Conservation (phyloP, 1,140 invertebrate genomes). For the Himalopsyche phryganea region DNA sequence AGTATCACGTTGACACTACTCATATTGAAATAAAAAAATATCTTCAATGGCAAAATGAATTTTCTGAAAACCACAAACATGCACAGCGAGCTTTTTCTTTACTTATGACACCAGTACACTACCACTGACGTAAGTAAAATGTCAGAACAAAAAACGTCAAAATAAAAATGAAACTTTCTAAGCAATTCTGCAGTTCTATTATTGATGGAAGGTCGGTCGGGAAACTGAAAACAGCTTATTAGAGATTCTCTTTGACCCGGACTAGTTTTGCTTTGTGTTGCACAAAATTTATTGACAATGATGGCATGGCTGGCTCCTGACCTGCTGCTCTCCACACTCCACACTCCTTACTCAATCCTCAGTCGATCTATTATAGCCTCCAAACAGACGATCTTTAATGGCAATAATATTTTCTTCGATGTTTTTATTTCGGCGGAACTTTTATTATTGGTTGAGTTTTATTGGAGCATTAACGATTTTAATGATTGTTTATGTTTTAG, state of each 20-base stretch:
- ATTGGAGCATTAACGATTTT: not conserved
- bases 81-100: no score
- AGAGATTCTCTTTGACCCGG: conserved; percentile 14
- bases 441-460: not conserved
- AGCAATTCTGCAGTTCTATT: conserved; percentile 15
- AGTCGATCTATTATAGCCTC: not conserved
- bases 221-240: conserved; percentile 3
- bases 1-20: no score
- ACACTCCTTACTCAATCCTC: not conserved
- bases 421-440: not conserved
- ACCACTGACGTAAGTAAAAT: no score
- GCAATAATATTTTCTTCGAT: no score
- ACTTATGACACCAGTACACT: no score
- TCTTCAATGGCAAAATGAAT: no score
- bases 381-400: not conserved
- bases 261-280: conserved; percentile 8
- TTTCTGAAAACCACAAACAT: no score
- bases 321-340: not conserved
- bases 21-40: no score
- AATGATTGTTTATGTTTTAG: no score
- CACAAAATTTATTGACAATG: conserved; percentile 18
- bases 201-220: conserved; percentile 8
- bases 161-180: conserved; percentile 1
- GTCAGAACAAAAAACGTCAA: not conserved
- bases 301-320: not conserved